Percentiles rank a stretch among this genome's conserved stretches.
Conservation (phyloP, 2,797 vertebrate genomes). For the Melanotaenia nigrans region DNA sequence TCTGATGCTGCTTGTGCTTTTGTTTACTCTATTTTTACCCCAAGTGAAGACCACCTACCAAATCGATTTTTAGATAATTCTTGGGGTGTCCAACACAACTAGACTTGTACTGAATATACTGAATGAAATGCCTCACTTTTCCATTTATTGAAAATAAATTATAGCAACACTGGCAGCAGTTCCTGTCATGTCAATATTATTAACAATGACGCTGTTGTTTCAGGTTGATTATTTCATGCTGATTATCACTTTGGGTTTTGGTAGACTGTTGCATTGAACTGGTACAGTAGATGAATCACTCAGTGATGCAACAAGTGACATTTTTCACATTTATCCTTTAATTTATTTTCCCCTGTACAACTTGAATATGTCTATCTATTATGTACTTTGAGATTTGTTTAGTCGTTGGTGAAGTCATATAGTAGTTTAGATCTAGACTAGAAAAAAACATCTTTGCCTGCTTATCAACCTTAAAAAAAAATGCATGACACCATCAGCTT, state of each 20-base stretch:
- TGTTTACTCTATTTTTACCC: not conserved
- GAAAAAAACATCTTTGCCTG: not conserved
- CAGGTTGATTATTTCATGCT: not conserved
- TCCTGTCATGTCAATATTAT: not conserved
- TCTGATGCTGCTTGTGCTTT: not conserved
- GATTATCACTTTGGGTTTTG: not conserved
- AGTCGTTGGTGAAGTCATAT: not conserved
- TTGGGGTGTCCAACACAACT: too few species aligned
- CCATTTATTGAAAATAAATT: too few species aligned
- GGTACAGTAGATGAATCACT: not conserved
- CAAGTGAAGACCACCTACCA: not conserved
- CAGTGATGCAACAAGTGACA: constrained; percentile 39
- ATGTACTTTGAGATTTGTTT: constrained; percentile 15
- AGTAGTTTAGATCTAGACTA: constrained; percentile 7
- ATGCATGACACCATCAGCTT: not conserved
- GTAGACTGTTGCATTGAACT: not conserved
- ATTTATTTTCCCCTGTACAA: not conserved
- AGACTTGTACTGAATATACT: too few species aligned
- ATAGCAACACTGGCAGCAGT: not conserved
- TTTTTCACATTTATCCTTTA: not conserved
- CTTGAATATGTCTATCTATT: not conserved
- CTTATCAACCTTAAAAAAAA: not conserved
- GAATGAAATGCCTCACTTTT: not conserved
- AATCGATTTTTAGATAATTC: constrained; percentile 5
- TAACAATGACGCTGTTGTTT: not conserved